Conservation (phyloP, 2,113 vertebrate species). For the Syngnathus scovelli region DNA sequence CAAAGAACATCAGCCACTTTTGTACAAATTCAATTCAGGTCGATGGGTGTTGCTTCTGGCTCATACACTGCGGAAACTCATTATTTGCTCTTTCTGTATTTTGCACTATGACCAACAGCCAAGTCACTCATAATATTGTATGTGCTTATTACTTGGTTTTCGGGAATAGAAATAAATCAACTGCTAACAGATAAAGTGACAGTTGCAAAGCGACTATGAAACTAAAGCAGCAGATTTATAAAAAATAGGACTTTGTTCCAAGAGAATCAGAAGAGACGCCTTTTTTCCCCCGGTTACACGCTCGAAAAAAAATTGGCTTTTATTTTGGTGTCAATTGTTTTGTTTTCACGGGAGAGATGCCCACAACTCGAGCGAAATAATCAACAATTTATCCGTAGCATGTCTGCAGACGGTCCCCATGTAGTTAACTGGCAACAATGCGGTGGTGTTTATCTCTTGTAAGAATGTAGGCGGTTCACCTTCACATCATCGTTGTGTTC, state of each 20-base stretch:
- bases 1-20: background rate
- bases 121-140: background rate
- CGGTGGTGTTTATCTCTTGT: constrained; percentile 16
- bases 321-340: background rate
- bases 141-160: background rate
- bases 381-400: background rate
- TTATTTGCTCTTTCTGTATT: background rate
- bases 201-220: background rate
- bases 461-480: constrained; percentile 37
- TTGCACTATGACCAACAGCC: background rate
- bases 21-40: background rate
- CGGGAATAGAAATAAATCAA: background rate
- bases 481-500: constrained; percentile 39
- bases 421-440: background rate
- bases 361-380: constrained; percentile 1
- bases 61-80: background rate
- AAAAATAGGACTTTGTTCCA: background rate
- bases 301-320: background rate
- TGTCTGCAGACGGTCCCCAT: constrained; percentile 7
- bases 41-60: background rate
- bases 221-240: background rate
- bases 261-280: background rate
- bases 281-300: too few species aligned
- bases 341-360: background rate
- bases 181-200: background rate